phyloP scores from a whole-genome alignment of 2,888 invertebrate species.

The Seladonia tumulorum region DNA sequence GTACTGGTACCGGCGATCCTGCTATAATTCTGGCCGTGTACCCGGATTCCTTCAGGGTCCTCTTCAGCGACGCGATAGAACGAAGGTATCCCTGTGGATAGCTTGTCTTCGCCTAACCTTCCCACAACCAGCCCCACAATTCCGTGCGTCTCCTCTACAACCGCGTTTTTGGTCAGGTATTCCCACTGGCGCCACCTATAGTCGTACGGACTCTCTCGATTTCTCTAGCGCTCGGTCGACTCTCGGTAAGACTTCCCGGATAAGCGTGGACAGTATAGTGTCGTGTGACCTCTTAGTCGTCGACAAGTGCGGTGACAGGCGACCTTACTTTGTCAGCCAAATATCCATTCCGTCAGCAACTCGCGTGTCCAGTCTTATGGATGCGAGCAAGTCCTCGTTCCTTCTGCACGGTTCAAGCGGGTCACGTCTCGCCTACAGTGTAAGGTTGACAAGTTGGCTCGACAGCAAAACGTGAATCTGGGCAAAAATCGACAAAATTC shows the following conservation, averaged over 20 bases:
- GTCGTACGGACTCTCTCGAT: background rate
- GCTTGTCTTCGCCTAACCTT: background rate
- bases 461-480: background rate
- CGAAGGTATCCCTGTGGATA: background rate
- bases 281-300: background rate
- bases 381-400: background rate
- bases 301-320: background rate
- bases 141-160: background rate
- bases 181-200: background rate
- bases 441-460: background rate
- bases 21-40: background rate
- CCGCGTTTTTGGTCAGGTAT: background rate
- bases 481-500: background rate
- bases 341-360: constrained; percentile 5
- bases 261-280: background rate
- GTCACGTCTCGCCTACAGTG: background rate
- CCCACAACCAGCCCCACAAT: background rate
- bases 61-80: background rate
- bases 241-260: background rate
- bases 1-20: background rate
- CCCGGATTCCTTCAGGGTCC: background rate
- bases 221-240: background rate
- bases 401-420: background rate
- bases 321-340: background rate
- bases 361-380: background rate